A percentile compares a stretch with the other conserved stretches of the same genome.
These are phyloP conservation scores for Actinopyga echinites DNA, from an alignment of 53 echinoderm and acorn worm species.

Conservation along the genomic window DNA sequence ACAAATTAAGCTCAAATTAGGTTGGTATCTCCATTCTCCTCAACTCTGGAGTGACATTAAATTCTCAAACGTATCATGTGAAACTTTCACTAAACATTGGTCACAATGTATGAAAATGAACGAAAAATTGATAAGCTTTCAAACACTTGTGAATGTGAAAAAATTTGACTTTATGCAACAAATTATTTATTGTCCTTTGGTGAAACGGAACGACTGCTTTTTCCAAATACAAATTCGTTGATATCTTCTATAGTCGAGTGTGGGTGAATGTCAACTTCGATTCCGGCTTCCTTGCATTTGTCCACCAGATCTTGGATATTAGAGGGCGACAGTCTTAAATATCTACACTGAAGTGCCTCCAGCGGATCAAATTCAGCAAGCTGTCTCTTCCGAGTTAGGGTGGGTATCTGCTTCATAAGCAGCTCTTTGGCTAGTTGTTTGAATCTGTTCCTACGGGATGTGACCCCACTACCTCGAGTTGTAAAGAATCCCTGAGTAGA, in stretches of 20 bases:
- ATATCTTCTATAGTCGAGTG: conserved; percentile 76
- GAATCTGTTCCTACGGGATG: conserved; percentile 7
- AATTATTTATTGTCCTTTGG: too few relatives aligned
- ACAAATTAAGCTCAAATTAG: too few relatives aligned
- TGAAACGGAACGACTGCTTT: too few relatives aligned
- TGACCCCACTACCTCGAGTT: neutral
- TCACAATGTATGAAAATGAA: too few relatives aligned
- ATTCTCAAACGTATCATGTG: too few relatives aligned
- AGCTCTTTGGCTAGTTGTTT: conserved; percentile 32
- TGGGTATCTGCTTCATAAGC: conserved; percentile 14
- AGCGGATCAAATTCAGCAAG: conserved; percentile 57
- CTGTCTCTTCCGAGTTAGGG: conserved; percentile 15
- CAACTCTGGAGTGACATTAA: too few relatives aligned
- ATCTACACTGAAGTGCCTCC: conserved; percentile 63
- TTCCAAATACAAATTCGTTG: conserved; percentile 68
- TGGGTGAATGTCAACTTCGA: conserved; percentile 77
- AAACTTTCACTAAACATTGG: too few relatives aligned
- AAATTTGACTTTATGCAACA: too few relatives aligned
- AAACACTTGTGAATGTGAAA: too few relatives aligned
- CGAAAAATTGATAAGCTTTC: too few relatives aligned
- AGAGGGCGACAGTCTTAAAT: conserved; percentile 64
- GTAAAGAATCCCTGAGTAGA: conserved; percentile 14
- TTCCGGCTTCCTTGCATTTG: conserved; percentile 76
- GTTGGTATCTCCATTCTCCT: too few relatives aligned
- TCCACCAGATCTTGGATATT: conserved; percentile 52